These are phyloP conservation scores for Addax nasomaculatus DNA, from an alignment of 2,113 vertebrate species.

Conservation along the genomic window DNA sequence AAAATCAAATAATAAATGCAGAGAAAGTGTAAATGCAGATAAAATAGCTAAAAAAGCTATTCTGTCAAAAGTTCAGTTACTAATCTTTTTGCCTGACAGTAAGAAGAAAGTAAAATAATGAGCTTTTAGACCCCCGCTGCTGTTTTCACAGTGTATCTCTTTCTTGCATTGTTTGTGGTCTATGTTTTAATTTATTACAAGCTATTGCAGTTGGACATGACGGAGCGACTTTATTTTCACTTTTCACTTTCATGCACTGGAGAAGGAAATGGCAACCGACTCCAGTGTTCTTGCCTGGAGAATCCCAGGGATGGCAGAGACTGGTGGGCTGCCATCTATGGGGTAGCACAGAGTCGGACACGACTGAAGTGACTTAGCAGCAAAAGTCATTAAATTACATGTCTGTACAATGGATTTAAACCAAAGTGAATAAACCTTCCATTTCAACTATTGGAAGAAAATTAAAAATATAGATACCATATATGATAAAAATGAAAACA, in stretches of 20 bases:
- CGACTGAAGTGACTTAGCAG: no score
- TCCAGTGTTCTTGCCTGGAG: no score
- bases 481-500: not conserved
- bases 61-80: not conserved
- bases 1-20: not conserved
- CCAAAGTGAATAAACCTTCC: not conserved
- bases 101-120: not conserved
- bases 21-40: not conserved
- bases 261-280: no score
- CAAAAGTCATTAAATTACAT: not conserved
- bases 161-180: not conserved
- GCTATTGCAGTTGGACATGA: not conserved
- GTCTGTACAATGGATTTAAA: not conserved
- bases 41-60: not conserved
- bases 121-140: not conserved
- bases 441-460: not conserved
- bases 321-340: no score
- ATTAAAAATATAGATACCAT: not conserved
- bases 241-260: no score
- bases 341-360: no score
- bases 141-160: not conserved
- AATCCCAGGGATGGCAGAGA: no score
- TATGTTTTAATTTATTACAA: not conserved
- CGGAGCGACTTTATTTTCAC: no score
- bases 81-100: not conserved